Percentiles rank a stretch among this genome's conserved stretches.
Conservation (phyloP, 2,113 vertebrate species). For the Chionis minor region DNA sequence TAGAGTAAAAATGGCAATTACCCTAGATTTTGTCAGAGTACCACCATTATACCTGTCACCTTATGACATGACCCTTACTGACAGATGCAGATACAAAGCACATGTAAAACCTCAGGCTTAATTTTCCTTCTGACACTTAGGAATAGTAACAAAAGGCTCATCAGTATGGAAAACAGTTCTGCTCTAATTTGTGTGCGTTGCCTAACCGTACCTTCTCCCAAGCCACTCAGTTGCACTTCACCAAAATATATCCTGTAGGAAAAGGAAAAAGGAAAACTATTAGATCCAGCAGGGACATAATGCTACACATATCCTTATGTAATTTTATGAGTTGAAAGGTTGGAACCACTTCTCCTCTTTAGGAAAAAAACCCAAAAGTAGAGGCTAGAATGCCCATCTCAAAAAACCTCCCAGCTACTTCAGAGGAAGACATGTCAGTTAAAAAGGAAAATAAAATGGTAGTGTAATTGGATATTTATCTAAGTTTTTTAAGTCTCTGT, state of each 20-base stretch:
- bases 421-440: background rate
- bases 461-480: background rate
- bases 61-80: background rate
- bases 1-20: background rate
- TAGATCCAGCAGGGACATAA: background rate
- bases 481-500: background rate
- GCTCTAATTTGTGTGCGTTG: background rate
- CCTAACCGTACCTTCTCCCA: conserved; percentile 90
- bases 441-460: background rate
- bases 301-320: background rate
- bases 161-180: background rate
- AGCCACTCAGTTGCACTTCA: conserved; percentile 93
- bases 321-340: background rate
- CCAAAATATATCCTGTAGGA: conserved; percentile 95
- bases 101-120: background rate
- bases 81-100: background rate
- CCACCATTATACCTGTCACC: background rate
- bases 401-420: background rate
- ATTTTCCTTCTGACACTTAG: background rate
- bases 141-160: background rate
- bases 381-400: background rate
- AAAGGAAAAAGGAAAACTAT: conserved; percentile 8
- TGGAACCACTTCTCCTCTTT: background rate
- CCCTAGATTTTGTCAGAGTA: background rate
- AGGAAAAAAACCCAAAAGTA: background rate